Conservation (phyloP, 2,113 vertebrate species). For the Myotis yumanensis region DNA sequence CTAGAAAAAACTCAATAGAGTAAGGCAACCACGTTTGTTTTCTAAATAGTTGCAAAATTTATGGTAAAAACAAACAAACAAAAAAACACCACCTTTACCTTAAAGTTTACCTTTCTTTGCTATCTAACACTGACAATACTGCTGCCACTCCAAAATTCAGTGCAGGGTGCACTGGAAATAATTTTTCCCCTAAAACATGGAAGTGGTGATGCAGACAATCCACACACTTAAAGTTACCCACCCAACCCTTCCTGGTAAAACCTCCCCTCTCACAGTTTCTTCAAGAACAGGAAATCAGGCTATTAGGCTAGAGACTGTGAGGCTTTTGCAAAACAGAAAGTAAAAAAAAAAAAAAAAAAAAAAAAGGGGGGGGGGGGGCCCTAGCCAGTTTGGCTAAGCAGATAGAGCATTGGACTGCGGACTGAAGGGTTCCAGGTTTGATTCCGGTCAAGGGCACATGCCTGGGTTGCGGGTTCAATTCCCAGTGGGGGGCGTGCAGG, state of each 20-base stretch:
- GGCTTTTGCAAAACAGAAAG: background rate
- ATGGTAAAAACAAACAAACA: background rate
- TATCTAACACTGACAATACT: background rate
- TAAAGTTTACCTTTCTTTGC: background rate
- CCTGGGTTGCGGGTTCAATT: too few relatives aligned
- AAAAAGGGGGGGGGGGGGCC: too few relatives aligned
- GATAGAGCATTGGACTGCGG: too few relatives aligned
- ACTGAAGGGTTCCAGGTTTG: too few relatives aligned
- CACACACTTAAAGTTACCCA: background rate
- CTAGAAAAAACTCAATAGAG: conserved; percentile 68
- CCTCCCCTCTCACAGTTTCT: background rate
- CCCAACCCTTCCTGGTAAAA: background rate
- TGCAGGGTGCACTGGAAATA: background rate
- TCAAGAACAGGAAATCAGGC: background rate
- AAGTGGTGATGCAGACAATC: background rate
- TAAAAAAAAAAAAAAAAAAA: too few relatives aligned
- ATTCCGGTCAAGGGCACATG: too few relatives aligned
- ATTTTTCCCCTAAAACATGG: background rate
- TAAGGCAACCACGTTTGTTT: background rate
- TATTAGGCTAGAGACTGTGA: background rate
- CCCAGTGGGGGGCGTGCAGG: too few relatives aligned
- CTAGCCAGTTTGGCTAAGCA: too few relatives aligned
- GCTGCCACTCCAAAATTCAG: background rate
- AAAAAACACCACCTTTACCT: background rate
- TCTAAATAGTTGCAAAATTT: background rate